phyloP scores from a whole-genome alignment of 2,113 vertebrate species.

The Daubentonia madagascariensis region DNA sequence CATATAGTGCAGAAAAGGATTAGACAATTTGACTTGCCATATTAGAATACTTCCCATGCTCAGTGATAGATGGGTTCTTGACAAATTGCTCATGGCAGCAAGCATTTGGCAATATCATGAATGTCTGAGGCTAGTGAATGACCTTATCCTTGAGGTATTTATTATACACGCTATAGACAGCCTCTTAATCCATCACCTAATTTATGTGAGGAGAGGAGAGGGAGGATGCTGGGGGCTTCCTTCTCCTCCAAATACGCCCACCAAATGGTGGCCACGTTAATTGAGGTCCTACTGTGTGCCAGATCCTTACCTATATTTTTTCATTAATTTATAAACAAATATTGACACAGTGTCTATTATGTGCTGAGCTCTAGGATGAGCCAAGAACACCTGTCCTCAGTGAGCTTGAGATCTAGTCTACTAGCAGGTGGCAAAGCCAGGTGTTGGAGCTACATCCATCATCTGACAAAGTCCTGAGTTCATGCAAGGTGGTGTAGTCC shows the following conservation, averaged over 20 bases:
- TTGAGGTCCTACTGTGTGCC: not conserved
- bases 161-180: not conserved
- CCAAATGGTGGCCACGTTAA: not conserved
- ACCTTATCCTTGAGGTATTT: constrained; percentile 57
- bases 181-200: not conserved
- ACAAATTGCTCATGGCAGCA: constrained; percentile 55
- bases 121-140: constrained; percentile 43
- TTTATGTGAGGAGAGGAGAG: fast-evolving
- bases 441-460: not conserved
- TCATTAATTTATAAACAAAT: not conserved
- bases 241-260: not conserved
- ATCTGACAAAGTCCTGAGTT: no score
- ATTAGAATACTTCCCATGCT: constrained; percentile 24
- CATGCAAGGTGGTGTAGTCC: fast-evolving
- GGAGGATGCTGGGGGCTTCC: not conserved
- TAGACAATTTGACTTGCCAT: not conserved
- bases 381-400: not conserved
- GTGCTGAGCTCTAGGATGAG: not conserved
- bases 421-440: not conserved
- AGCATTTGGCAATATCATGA: constrained; percentile 63
- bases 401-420: not conserved
- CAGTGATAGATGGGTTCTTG: constrained; percentile 18
- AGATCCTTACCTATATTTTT: not conserved
- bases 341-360: not conserved
- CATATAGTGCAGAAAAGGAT: constrained; percentile 23